phyloP scores from a whole-genome alignment of 2,888 invertebrate genomes.

The Conus canariensis region DNA sequence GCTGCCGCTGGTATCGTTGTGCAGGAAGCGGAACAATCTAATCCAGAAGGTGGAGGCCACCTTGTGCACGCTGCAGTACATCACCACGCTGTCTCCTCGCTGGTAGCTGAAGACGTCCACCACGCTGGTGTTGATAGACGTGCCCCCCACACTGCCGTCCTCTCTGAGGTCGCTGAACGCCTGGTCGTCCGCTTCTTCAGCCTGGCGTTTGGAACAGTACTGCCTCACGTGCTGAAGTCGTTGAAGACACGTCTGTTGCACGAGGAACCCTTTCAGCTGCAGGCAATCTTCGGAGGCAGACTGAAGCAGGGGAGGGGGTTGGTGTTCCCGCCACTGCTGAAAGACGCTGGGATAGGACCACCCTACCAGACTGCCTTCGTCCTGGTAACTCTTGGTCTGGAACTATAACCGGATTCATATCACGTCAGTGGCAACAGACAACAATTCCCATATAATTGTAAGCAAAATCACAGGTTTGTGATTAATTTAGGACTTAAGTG shows the following conservation, averaged over 20 bases:
- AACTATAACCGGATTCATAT: background rate
- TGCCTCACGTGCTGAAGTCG: background rate
- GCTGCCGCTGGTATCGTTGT: background rate
- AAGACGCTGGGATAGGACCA: slow-evolving; percentile 26
- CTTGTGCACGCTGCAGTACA: slow-evolving; percentile 45
- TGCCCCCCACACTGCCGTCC: background rate
- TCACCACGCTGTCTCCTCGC: background rate
- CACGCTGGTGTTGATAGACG: background rate
- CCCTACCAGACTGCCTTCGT: background rate
- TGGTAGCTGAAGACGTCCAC: slow-evolving; percentile 37
- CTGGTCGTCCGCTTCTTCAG: background rate
- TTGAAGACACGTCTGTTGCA: slow-evolving; percentile 5
- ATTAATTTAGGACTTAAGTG: too few species aligned
- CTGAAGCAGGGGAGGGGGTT: background rate
- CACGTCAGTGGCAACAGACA: too few species aligned
- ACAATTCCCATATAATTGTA: too few species aligned
- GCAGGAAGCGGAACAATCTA: slow-evolving; percentile 42
- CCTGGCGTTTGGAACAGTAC: slow-evolving; percentile 23
- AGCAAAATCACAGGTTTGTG: too few species aligned
- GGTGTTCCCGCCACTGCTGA: background rate
- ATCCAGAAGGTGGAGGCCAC: slow-evolving; percentile 44
- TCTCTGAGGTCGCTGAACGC: background rate
- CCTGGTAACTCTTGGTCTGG: background rate
- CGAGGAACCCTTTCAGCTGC: background rate
- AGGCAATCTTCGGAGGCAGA: background rate